Evolutionary conservation across 2,797 vertebrate species (phyloP).

Genomic region (Etheostoma perlongum): DNA sequence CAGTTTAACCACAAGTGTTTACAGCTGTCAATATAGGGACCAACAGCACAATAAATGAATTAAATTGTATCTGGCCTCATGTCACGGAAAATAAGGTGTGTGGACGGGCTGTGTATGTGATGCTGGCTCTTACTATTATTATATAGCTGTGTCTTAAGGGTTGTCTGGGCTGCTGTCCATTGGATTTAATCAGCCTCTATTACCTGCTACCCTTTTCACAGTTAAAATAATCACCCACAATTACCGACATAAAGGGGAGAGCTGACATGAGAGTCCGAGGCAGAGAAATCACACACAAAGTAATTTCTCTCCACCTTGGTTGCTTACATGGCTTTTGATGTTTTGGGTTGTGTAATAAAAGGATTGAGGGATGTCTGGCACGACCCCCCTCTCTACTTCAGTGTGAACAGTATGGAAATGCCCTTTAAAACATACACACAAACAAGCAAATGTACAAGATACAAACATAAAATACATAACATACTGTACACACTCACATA

Average conservation of each 20-base stretch:
- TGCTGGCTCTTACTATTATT: slow-evolving; percentile 82
- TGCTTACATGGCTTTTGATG: slow-evolving; percentile 87
- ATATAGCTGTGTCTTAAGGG: slow-evolving; percentile 87
- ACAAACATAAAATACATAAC: slow-evolving; percentile 16
- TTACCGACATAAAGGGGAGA: slow-evolving; percentile 88
- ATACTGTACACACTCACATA: not conserved
- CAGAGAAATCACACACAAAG: slow-evolving; percentile 86
- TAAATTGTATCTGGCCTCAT: slow-evolving; percentile 85
- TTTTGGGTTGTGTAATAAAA: slow-evolving; percentile 83
- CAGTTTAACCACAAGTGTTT: slow-evolving; percentile 86
- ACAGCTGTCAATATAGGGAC: slow-evolving; percentile 85
- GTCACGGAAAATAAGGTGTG: slow-evolving; percentile 84
- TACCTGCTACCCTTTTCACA: slow-evolving; percentile 89
- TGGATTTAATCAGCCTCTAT: slow-evolving; percentile 89
- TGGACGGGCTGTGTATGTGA: slow-evolving; percentile 81
- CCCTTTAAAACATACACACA: slow-evolving; percentile 33
- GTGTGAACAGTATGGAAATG: slow-evolving; percentile 74
- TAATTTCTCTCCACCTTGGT: slow-evolving; percentile 87
- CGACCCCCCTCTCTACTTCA: slow-evolving; percentile 60
- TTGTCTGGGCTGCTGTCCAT: slow-evolving; percentile 83
- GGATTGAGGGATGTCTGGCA: slow-evolving; percentile 78
- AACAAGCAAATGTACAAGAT: slow-evolving; percentile 31
- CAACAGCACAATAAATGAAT: slow-evolving; percentile 86
- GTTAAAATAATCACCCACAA: slow-evolving; percentile 91
- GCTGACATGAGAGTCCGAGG: slow-evolving; percentile 82